phyloP scores from a whole-genome alignment of 1,140 invertebrate genomes.

The Bombus waltoni region DNA sequence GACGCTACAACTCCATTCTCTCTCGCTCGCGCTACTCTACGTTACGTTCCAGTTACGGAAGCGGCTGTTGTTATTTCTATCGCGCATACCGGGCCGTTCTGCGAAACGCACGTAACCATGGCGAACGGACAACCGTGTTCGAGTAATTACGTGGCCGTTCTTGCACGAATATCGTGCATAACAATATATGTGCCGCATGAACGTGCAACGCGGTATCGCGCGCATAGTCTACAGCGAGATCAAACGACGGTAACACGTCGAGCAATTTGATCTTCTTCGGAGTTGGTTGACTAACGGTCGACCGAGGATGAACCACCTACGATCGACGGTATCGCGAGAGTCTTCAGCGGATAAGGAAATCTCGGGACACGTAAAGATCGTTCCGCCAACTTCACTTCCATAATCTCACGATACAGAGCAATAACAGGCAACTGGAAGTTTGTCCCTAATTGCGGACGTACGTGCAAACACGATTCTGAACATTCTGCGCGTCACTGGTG shows the following conservation, averaged over 20 bases:
- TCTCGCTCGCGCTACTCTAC: constrained; percentile 11
- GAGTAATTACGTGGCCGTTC: constrained; percentile 59
- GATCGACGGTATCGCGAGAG: background rate
- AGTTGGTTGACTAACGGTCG: background rate
- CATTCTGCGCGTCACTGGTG: background rate
- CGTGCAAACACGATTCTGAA: background rate
- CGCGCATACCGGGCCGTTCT: constrained; percentile 22
- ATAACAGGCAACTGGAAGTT: background rate
- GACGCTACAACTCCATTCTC: constrained; percentile 11
- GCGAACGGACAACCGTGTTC: constrained; percentile 51
- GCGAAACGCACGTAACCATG: constrained; percentile 59
- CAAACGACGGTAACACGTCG: background rate
- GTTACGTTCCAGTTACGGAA: constrained; percentile 60
- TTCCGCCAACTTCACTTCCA: background rate
- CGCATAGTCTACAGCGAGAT: background rate
- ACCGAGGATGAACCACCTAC: no score
- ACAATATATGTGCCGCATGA: constrained; percentile 32
- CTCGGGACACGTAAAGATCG: background rate
- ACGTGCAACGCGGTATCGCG: background rate
- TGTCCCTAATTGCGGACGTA: background rate
- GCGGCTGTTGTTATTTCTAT: constrained; percentile 55
- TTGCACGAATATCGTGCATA: constrained; percentile 4
- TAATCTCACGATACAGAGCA: background rate
- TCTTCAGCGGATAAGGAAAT: background rate
- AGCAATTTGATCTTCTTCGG: background rate